Evolutionary conservation across 2,797 vertebrate genomes (phyloP), one percentile per base, ranked within the genome.

Genomic region (Micrastur ruficollis): DNA sequence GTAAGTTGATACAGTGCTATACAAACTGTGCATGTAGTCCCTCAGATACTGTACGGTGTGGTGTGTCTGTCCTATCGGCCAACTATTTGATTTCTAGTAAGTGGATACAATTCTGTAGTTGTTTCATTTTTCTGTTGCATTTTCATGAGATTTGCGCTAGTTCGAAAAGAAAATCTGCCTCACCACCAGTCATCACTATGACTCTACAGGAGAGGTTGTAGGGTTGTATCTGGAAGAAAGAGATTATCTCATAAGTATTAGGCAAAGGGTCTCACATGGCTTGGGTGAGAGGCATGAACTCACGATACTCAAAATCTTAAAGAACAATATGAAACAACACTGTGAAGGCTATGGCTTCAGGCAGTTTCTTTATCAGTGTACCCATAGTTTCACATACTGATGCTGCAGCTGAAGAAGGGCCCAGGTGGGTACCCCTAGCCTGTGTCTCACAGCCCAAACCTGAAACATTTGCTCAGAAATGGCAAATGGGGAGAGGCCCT

Each of bases 371-470:
- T n/a, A 3, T 22, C 42, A 29, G 10, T 17, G 29, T 11, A 5
- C 32, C 8, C 11, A 9, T 5, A 26, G 27, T 36, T 68, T 70
- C 2, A 0, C 1, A 21, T 34, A 34, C 16, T n/a, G 12, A 5
- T 75, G 34, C 11, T 67, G n/a, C 27, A 55, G 17, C 17, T 46
- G 75, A 42, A 42, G 74, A 53, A 50, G 34, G 52, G 23, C 16
- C 11, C 0, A 0, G 14, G 9, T 5, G 7, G 42, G 14, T 40
- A 46, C 31, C 20, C 47, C 71, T 36, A 27, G 31, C 14, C 15
- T 61, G 49, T 19, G 15, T 12, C 36, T 46, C 61, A 42, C 50
- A 74, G 17, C 9, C 50, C 34, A 31, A 4, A 46, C 13, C 22
- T 49, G 32, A 53, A 79, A 31, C 4, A 5, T 90, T 29, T 49